Evolutionary conservation across 2,113 vertebrate genomes (phyloP).

Genomic region (Oryzias woworae): DNA sequence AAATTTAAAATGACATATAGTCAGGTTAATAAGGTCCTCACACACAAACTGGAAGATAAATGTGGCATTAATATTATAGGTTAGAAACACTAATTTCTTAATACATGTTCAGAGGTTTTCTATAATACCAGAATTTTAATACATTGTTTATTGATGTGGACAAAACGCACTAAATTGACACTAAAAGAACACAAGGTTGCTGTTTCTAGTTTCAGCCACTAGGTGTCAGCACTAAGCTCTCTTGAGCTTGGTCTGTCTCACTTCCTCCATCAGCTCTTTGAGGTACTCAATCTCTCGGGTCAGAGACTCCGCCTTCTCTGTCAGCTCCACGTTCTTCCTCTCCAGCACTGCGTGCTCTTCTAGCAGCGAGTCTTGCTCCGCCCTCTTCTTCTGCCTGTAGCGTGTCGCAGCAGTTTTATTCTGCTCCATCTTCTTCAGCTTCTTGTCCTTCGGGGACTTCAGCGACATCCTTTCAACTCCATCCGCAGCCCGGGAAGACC

Average conservation of each 20-base stretch:
- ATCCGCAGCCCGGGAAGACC: conserved; percentile 3
- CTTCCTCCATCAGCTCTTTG: conserved; percentile 92
- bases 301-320: conserved; percentile 85
- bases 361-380: conserved; percentile 79
- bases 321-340: conserved; percentile 85
- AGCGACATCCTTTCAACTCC: conserved; percentile 12
- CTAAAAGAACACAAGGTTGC: conserved; percentile 1
- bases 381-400: conserved; percentile 91
- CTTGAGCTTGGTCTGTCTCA: conserved; percentile 78
- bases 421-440: conserved; percentile 94
- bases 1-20: too few relatives aligned
- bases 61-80: too few relatives aligned
- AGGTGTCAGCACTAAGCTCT: conserved; percentile 55
- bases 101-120: too few relatives aligned
- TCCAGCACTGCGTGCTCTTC: conserved; percentile 80
- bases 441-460: conserved; percentile 77
- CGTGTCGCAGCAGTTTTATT: conserved; percentile 92
- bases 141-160: neutral
- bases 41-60: too few relatives aligned
- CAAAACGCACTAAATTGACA: neutral
- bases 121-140: too few relatives aligned
- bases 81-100: too few relatives aligned
- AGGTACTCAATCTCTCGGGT: conserved; percentile 92
- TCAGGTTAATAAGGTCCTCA: too few relatives aligned
- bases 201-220: conserved; percentile 5